phyloP scores from a whole-genome alignment of 2,797 vertebrate species.

The Atherinosoma microstoma region DNA sequence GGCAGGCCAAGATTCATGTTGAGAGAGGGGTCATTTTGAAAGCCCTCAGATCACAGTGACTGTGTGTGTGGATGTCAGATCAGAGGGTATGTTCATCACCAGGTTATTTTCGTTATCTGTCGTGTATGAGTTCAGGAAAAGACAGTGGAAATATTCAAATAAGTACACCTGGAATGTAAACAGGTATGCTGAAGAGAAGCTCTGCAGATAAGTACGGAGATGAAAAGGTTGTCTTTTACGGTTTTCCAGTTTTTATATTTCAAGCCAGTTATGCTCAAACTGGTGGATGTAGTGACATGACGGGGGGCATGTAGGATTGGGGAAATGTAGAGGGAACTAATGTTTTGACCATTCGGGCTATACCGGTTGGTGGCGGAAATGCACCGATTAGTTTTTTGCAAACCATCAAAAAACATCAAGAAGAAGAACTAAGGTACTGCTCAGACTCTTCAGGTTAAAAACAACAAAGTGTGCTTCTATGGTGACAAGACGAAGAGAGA shows the following conservation, averaged over 20 bases:
- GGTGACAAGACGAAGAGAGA: no score
- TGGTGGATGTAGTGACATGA: background rate
- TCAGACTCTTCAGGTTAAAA: no score
- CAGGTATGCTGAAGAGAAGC: background rate
- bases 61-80: constrained; percentile 38
- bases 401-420: no score
- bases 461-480: no score
- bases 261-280: background rate
- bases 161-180: background rate
- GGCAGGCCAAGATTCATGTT: constrained; percentile 54
- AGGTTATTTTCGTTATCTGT: constrained; percentile 32
- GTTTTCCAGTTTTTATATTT: background rate
- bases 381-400: no score
- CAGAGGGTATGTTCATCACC: constrained; percentile 39
- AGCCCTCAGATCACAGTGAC: constrained; percentile 57
- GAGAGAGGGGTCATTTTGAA: constrained; percentile 66
- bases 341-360: background rate
- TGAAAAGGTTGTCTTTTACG: background rate
- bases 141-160: constrained; percentile 1
- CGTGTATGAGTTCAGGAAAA: constrained; percentile 27
- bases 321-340: background rate
- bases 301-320: no score
- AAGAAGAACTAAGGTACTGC: no score
- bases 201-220: background rate
- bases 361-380: background rate